Base-by-base conservation (phyloP, 2,797 vertebrate genomes). In the Sebastes nivosus region DNA sequence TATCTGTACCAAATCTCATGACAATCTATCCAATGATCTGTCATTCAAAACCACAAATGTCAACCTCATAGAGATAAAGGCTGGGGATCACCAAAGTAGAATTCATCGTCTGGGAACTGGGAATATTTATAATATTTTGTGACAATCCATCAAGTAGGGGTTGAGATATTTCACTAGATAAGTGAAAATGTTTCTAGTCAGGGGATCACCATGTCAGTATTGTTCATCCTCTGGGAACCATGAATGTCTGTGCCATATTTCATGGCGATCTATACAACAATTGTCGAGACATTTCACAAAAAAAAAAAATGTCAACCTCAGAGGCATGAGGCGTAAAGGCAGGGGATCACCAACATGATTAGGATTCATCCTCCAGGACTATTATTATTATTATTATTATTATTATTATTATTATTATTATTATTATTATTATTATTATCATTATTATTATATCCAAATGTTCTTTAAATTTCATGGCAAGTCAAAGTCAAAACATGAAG, bases 221-320 rank as follows among this genome's bases (percentile, higher is more conserved):
- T 6, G 29, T 54, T n/a, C 24, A 55, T 61, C 50, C 8, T 46
- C 58, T 38, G 0, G 36, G 36, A 2, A 38, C 36, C 36, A 38
- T 38, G 36, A 38, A 38, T 38, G 36, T 38, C 4, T 38, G 36
- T 38, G 36, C 0, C 13, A 38, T 38, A 38, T 38, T 38, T 38
- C 36, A 38, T 38, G 12, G 4, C 2, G 2, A 38, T 0, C 38
- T 0, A 42, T 42, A 0, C 14, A 0, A 42, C 38, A 42, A 1
- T 42, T 42, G 38, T 42, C 2, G 5, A 42, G 14, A 42, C 38
- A 42, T 42, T 42, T 42, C 38, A 42, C 38, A 36, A 42, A 42
- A 27, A 27, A 25, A 42, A 42, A 42, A 42, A 42, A 58, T 59
- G n/a, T 27, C 16, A 36, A 61, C 38, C 8, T 7, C 12, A 20